These are phyloP conservation scores for Coracopsis vasa DNA, from an alignment of 2,113 vertebrate species.

Conservation along the genomic window DNA sequence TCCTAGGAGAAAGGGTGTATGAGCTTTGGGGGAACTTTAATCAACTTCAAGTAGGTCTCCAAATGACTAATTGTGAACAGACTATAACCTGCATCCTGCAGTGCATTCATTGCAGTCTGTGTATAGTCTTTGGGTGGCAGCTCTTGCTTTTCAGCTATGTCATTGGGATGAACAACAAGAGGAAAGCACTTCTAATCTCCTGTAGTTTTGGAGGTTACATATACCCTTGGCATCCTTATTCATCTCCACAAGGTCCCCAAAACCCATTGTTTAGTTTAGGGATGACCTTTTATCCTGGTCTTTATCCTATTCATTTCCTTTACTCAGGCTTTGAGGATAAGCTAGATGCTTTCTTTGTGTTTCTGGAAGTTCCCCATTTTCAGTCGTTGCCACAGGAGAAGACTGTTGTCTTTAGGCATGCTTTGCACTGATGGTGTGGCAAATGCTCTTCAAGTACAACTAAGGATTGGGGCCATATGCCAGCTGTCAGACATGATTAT, in stretches of 20 bases:
- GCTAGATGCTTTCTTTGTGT: background rate
- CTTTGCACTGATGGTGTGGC: background rate
- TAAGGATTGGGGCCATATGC: background rate
- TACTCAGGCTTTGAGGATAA: background rate
- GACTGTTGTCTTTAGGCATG: background rate
- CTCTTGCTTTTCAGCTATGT: background rate
- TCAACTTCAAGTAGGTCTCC: background rate
- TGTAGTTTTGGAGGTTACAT: background rate
- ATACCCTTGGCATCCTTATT: background rate
- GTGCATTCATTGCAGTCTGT: background rate
- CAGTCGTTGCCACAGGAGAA: fast-evolving
- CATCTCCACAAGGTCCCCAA: background rate
- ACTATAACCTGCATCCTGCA: fast-evolving
- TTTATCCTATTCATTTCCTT: background rate
- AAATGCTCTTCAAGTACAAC: background rate
- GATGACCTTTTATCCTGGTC: background rate
- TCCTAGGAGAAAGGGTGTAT: background rate
- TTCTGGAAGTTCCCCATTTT: background rate
- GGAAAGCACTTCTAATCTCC: background rate
- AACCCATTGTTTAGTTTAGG: background rate
- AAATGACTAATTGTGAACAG: background rate
- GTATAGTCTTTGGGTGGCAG: background rate
- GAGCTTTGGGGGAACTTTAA: background rate
- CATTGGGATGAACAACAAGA: background rate
- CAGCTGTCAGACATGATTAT: constrained; percentile 40